phyloP scores from a whole-genome alignment of 2,113 vertebrate genomes.

The Actenoides lindsayi region DNA sequence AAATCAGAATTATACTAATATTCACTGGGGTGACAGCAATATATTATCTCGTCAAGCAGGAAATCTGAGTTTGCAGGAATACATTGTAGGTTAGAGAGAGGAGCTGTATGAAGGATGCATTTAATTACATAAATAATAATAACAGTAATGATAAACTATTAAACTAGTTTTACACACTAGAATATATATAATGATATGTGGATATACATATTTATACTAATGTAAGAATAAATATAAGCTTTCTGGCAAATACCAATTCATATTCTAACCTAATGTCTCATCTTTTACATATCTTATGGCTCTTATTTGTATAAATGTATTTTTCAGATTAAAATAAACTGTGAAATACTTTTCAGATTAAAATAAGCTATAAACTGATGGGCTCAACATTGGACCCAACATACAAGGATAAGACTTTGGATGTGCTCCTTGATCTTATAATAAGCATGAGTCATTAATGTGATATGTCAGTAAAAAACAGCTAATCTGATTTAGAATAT shows the following conservation, averaged over 20 bases:
- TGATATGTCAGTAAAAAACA: neutral
- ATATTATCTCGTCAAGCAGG: constrained; percentile 73
- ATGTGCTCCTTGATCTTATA: neutral
- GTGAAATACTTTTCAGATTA: neutral
- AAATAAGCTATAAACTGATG: constrained; percentile 15
- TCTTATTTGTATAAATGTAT: neutral
- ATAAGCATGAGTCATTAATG: neutral
- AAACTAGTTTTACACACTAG: neutral
- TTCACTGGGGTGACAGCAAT: constrained; percentile 61
- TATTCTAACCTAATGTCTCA: constrained; percentile 14
- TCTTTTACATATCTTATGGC: neutral
- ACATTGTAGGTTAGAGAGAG: neutral
- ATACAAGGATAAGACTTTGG: neutral
- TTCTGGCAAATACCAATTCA: constrained; percentile 1
- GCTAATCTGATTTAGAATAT: neutral
- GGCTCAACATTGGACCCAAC: neutral
- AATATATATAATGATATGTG: constrained; percentile 46
- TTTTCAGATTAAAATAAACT: constrained; percentile 40
- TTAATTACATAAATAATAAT: constrained; percentile 37
- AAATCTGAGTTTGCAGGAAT: constrained; percentile 65
- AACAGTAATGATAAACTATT: constrained; percentile 25
- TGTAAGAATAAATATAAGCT: neutral
- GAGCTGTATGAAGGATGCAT: constrained; percentile 11
- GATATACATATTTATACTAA: constrained; percentile 44
- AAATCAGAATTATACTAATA: constrained; percentile 77